Conservation (phyloP, 1,140 invertebrate genomes). For the Drosophila burlai region DNA sequence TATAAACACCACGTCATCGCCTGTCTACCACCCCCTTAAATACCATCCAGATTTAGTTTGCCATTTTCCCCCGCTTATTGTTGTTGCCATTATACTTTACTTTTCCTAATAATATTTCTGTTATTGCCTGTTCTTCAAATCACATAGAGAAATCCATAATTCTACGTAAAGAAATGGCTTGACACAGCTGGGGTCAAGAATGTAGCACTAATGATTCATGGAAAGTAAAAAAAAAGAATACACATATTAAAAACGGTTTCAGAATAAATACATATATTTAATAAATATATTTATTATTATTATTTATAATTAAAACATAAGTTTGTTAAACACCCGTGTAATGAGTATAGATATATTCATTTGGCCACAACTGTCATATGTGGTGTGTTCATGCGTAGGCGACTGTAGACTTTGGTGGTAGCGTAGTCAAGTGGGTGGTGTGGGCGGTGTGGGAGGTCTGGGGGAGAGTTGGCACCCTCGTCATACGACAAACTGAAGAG, state of each 20-base stretch:
- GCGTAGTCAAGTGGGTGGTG: constrained; percentile 15
- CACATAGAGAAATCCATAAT: constrained; percentile 30
- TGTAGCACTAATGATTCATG: neutral
- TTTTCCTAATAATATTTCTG: constrained; percentile 18
- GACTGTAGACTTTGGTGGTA: constrained; percentile 27
- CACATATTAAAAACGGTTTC: neutral
- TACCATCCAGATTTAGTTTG: constrained; percentile 1
- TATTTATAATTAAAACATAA: too few relatives aligned
- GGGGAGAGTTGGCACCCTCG: constrained; percentile 14
- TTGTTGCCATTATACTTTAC: constrained; percentile 29
- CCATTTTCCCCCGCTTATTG: constrained; percentile 19
- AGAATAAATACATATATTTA: too few relatives aligned
- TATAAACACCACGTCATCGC: constrained; percentile 46
- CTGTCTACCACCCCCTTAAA: constrained; percentile 6
- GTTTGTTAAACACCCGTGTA: too few relatives aligned
- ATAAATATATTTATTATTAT: too few relatives aligned
- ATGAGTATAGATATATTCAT: constrained; percentile 1
- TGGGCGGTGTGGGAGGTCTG: neutral
- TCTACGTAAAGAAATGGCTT: constrained; percentile 5
- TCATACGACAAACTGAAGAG: constrained; percentile 40
- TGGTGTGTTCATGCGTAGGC: constrained; percentile 40
- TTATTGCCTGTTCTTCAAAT: constrained; percentile 34
- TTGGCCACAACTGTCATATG: constrained; percentile 3
- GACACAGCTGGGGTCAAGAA: neutral
- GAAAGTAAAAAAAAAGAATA: neutral